Conservation (phyloP, 2,888 invertebrate species). For the Exocentrus adspersus region DNA sequence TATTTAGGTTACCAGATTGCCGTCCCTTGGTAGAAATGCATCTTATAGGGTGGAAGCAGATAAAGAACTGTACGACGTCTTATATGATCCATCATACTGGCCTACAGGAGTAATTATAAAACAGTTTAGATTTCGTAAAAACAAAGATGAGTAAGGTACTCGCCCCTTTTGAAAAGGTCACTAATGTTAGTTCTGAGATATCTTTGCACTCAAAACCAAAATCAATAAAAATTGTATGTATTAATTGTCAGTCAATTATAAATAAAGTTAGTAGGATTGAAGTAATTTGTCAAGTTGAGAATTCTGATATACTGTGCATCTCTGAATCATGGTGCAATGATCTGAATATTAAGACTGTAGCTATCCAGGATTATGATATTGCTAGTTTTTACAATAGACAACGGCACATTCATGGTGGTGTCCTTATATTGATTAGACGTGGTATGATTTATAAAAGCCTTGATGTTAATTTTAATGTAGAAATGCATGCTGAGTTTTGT, state of each 20-base stretch:
- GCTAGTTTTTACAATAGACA: not conserved
- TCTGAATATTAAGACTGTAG: not conserved
- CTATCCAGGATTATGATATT: not conserved
- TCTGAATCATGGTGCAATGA: constrained; percentile 1
- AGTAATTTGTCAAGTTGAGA: not conserved
- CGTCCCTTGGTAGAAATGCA: not conserved
- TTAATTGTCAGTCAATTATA: not conserved
- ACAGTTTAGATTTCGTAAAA: constrained; percentile 2
- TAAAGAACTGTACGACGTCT: not conserved
- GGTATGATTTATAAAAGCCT: too few species aligned
- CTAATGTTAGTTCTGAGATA: too few species aligned
- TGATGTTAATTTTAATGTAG: too few species aligned
- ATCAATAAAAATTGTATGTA: not conserved
- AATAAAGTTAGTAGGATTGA: not conserved
- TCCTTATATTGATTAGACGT: too few species aligned
- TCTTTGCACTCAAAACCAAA: not conserved
- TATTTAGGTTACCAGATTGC: not conserved
- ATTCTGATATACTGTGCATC: not conserved
- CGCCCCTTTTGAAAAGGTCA: not conserved
- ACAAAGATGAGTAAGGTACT: too few species aligned
- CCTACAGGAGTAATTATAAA: not conserved
- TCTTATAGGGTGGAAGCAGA: constrained; percentile 3
- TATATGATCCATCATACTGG: constrained; percentile 3
- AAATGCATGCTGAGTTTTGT: too few species aligned
- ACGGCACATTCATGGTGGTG: not conserved